These are phyloP conservation scores for Diaperis boleti DNA, from an alignment of 2,888 invertebrate species.

Conservation along the genomic window DNA sequence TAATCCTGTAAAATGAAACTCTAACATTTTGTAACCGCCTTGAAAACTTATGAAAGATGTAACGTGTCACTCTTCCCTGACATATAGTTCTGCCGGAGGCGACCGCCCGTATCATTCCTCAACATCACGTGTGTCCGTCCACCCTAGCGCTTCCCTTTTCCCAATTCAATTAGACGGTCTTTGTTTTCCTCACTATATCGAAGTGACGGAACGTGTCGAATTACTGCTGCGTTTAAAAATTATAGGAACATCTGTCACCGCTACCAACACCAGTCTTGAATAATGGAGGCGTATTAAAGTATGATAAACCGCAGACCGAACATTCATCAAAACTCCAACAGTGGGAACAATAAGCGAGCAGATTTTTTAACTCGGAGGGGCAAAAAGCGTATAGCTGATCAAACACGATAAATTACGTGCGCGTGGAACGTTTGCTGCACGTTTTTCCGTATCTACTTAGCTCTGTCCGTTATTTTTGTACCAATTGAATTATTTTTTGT, in stretches of 20 bases:
- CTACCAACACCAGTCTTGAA: slow-evolving; percentile 20
- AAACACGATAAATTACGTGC: slow-evolving; percentile 33
- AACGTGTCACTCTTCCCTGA: slow-evolving; percentile 43
- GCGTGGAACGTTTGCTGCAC: too few species aligned
- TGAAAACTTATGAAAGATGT: slow-evolving; percentile 46
- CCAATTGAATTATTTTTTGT: too few species aligned
- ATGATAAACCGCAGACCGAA: slow-evolving; percentile 33
- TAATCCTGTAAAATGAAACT: slow-evolving; percentile 42
- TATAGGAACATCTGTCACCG: slow-evolving; percentile 20
- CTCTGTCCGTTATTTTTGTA: too few species aligned
- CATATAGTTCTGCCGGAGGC: slow-evolving; percentile 42
- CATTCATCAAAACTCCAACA: slow-evolving; percentile 31
- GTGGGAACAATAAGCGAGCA: slow-evolving; percentile 24
- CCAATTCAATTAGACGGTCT: slow-evolving; percentile 41
- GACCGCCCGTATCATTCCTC: slow-evolving; percentile 42
- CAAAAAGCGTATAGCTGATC: slow-evolving; percentile 20
- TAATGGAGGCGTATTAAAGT: slow-evolving; percentile 31
- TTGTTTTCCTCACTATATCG: background rate
- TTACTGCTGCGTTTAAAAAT: slow-evolving; percentile 15
- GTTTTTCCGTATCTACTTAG: too few species aligned
- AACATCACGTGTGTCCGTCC: slow-evolving; percentile 42
- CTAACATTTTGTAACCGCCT: slow-evolving; percentile 39
- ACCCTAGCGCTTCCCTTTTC: slow-evolving; percentile 35
- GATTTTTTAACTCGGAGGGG: slow-evolving; percentile 13
- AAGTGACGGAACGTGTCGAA: slow-evolving; percentile 28